phyloP scores from a whole-genome alignment of 2,113 vertebrate genomes.

The Eurystomus gularis region DNA sequence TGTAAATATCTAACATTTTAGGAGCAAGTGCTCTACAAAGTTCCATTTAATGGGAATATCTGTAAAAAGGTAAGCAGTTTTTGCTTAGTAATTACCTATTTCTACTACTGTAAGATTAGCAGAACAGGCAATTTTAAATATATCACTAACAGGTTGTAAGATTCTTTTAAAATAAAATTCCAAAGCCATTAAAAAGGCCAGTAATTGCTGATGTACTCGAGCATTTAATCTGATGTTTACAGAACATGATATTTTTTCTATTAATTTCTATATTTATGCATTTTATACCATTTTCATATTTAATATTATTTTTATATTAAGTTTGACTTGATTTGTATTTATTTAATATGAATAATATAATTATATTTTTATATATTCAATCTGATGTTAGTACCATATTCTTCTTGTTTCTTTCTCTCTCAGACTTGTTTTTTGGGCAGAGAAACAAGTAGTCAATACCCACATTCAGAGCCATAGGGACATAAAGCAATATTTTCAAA shows the following conservation, averaged over 20 bases:
- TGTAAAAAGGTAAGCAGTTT: background rate
- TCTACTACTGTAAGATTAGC: background rate
- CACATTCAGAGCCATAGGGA: background rate
- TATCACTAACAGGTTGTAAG: background rate
- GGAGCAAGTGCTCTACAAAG: background rate
- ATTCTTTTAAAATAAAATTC: background rate
- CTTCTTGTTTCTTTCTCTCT: background rate
- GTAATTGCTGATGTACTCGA: background rate
- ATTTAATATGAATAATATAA: background rate
- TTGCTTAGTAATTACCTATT: background rate
- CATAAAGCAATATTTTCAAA: background rate
- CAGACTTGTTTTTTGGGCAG: background rate
- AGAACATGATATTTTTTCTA: background rate
- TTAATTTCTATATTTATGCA: no score
- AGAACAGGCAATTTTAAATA: background rate
- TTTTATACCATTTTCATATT: no score
- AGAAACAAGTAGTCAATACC: background rate
- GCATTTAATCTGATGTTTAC: background rate
- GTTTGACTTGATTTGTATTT: no score
- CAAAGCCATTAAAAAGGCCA: background rate
- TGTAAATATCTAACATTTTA: constrained; percentile 4
- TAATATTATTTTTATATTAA: no score
- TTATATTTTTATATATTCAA: background rate
- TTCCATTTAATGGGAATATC: constrained; percentile 8
- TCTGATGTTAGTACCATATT: background rate